A percentile compares a stretch with the other conserved stretches of the same genome.
These are phyloP conservation scores for Macrobrachium nipponense DNA, from an alignment of 1,140 invertebrate genomes.

Conservation along the genomic window DNA sequence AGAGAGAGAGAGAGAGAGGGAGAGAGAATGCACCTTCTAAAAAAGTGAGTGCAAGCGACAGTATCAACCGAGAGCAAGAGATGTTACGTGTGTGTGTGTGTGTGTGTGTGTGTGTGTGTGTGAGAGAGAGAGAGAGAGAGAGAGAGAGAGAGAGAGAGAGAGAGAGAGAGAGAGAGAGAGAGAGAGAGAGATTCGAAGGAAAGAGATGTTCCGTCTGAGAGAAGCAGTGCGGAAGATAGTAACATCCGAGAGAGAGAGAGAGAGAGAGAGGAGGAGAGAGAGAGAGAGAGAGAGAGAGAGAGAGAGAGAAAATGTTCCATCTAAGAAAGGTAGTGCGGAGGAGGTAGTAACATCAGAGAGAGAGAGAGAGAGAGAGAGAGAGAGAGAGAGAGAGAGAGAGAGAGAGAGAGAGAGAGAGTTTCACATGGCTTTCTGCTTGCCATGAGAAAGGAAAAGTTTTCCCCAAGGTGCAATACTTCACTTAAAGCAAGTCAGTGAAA, in stretches of 20 bases:
- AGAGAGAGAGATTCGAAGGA: too few species aligned
- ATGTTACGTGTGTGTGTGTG: too few species aligned
- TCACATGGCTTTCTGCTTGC: too few species aligned
- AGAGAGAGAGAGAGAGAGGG: neutral
- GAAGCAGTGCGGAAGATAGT: too few species aligned
- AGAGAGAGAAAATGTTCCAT: neutral
- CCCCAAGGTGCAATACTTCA: neutral
- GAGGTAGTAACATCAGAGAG: neutral
- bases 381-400: slow-evolving; percentile 32
- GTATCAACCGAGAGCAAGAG: neutral
- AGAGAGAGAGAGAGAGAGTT: slow-evolving; percentile 34
- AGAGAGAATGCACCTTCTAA: neutral
- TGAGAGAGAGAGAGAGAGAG: too few species aligned
- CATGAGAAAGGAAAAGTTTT: slow-evolving; percentile 9
- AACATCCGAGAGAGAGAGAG: too few species aligned
- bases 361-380: slow-evolving; percentile 32
- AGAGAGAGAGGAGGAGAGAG: neutral
- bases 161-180: too few species aligned
- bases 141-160: too few species aligned
- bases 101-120: too few species aligned
- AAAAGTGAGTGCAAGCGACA: neutral
- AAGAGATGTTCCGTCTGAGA: too few species aligned
- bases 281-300: neutral
- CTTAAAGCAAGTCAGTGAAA: too few species aligned
- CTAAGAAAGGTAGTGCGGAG: neutral